Evolutionary conservation across 2,888 invertebrate genomes (phyloP).

Genomic region (Rhimphoctona megacephalus): DNA sequence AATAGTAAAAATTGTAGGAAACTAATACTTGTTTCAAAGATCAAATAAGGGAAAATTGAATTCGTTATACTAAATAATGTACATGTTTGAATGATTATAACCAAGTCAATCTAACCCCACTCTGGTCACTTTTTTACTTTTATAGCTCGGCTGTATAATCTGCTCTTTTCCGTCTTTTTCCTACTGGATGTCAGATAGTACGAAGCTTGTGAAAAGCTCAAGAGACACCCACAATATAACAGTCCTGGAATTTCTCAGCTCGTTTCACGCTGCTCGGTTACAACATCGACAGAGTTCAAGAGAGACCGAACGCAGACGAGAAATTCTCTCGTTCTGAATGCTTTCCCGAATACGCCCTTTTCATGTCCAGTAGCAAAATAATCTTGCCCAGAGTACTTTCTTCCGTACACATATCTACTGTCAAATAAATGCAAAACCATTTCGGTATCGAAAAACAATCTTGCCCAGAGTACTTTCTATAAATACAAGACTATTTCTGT

Average conservation of each 20-base stretch:
- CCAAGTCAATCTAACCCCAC: neutral
- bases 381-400: conserved; percentile 16
- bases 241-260: conserved; percentile 53
- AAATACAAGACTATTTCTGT: neutral
- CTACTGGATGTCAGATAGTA: conserved; percentile 45
- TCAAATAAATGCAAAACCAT: conserved; percentile 12
- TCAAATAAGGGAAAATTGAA: neutral
- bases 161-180: conserved; percentile 2
- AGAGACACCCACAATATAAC: conserved; percentile 50
- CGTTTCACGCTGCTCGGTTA: conserved; percentile 53
- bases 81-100: conserved; percentile 16
- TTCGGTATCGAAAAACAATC: conserved; percentile 9
- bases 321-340: conserved; percentile 35
- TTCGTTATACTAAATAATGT: neutral
- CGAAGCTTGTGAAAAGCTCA: conserved; percentile 57
- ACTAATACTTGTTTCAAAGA: neutral
- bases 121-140: neutral
- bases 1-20: neutral
- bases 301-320: conserved; percentile 24
- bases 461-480: too few relatives aligned
- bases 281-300: conserved; percentile 30
- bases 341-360: conserved; percentile 48
- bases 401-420: neutral
- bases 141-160: conserved; percentile 27
- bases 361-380: conserved; percentile 47